Percentiles rank a stretch among this genome's conserved stretches.
Conservation (phyloP, 2,888 invertebrate genomes). For the Lissonota sp. region DNA sequence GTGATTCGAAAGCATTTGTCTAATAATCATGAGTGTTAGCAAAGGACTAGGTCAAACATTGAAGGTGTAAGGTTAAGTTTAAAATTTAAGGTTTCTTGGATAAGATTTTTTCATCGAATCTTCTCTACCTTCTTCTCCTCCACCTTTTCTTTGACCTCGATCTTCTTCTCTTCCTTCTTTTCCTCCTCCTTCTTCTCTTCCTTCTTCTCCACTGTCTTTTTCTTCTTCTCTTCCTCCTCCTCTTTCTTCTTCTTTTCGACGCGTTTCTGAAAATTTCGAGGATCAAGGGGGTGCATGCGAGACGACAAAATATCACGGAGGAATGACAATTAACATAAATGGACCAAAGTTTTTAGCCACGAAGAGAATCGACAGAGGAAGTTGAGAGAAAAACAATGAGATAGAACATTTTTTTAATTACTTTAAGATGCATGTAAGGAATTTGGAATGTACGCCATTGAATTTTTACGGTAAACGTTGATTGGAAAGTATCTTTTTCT, state of each 20-base stretch:
- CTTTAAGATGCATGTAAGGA: slow-evolving; percentile 1
- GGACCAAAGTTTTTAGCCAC: background rate
- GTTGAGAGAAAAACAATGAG: slow-evolving; percentile 4
- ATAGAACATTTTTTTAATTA: slow-evolving; percentile 17
- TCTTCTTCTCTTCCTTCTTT: slow-evolving; percentile 78
- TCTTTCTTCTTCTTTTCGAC: slow-evolving; percentile 82
- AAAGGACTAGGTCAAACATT: slow-evolving; percentile 28
- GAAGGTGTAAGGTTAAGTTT: background rate
- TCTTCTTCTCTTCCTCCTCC: slow-evolving; percentile 78
- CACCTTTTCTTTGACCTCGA: slow-evolving; percentile 78
- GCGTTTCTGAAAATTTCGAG: slow-evolving; percentile 76
- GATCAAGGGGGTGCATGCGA: slow-evolving; percentile 72
- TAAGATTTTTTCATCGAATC: slow-evolving; percentile 66
- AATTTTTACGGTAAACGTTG: background rate
- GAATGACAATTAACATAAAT: background rate
- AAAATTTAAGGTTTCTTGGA: background rate
- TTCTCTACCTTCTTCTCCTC: slow-evolving; percentile 70
- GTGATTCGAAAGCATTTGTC: slow-evolving; percentile 58
- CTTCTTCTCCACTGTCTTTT: slow-evolving; percentile 82
- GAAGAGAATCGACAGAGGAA: background rate
- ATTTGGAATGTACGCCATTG: background rate
- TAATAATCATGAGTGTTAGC: slow-evolving; percentile 61
- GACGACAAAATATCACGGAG: slow-evolving; percentile 27
- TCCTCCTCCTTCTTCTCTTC: slow-evolving; percentile 79
- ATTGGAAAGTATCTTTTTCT: slow-evolving; percentile 81